Evolutionary conservation across 1,140 invertebrate species (phyloP).

Genomic region (Stenopsyche tienmushanensis): DNA sequence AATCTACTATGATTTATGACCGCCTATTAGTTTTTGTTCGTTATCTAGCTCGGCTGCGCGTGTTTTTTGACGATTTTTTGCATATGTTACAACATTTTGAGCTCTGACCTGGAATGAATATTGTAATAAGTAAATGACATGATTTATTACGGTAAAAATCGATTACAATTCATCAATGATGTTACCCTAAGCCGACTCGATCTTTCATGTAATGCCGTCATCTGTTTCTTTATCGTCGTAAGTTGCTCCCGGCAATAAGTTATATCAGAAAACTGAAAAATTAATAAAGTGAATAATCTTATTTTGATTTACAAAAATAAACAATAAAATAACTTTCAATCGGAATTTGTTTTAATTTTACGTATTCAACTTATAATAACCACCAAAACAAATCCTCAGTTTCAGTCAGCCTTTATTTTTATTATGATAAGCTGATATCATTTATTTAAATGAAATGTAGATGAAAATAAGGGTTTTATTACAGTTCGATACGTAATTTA

Average conservation of each 20-base stretch:
- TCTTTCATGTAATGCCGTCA: constrained; percentile 34
- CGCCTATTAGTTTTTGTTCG: constrained; percentile 38
- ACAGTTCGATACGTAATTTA: not conserved
- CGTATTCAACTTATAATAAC: no score
- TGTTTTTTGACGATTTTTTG: constrained; percentile 11
- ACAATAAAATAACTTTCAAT: no score
- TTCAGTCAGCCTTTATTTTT: no score
- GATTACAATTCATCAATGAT: not conserved
- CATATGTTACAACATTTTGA: constrained; percentile 27
- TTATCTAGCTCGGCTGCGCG: constrained; percentile 27
- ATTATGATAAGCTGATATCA: no score
- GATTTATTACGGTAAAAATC: not conserved
- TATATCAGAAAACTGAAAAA: constrained; percentile 34
- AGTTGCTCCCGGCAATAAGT: constrained; percentile 29
- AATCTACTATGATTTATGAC: constrained; percentile 14
- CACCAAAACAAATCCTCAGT: no score
- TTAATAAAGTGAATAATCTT: not conserved
- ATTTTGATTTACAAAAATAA: no score
- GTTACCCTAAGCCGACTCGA: constrained; percentile 29
- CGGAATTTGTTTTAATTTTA: no score
- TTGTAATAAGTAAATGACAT: not conserved
- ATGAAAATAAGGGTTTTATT: not conserved
- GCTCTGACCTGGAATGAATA: constrained; percentile 24
- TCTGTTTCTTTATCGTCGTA: constrained; percentile 35
- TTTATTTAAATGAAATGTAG: constrained; percentile 4